Evolutionary conservation across 2,113 vertebrate genomes (phyloP).

Genomic region (Neodon shergylaensis): DNA sequence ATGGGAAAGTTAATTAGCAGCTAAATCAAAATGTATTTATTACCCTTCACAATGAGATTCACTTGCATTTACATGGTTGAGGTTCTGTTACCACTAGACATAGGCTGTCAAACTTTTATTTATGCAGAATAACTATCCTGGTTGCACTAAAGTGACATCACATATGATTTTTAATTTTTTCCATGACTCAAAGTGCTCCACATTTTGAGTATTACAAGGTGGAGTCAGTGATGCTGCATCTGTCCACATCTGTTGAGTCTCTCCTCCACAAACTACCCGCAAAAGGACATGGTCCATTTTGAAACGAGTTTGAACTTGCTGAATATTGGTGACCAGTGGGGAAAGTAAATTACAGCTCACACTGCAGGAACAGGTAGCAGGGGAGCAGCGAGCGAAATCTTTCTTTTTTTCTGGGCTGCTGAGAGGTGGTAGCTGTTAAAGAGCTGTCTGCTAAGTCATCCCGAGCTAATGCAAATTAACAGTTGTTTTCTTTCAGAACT

Average conservation of each 20-base stretch:
- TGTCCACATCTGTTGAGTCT: constrained; percentile 5
- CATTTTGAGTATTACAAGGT: constrained; percentile 8
- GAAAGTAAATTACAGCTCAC: constrained; percentile 10
- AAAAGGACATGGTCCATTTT: not conserved
- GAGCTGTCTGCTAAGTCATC: constrained; percentile 76
- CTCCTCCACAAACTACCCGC: not conserved
- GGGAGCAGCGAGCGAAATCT: not conserved
- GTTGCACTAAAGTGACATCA: not conserved
- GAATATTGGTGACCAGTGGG: not conserved
- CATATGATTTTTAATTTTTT: not conserved
- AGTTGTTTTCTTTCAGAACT: constrained; percentile 81
- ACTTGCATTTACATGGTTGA: constrained; percentile 21
- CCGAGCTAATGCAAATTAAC: constrained; percentile 77
- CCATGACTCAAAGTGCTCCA: not conserved
- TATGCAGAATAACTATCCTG: not conserved
- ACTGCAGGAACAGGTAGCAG: constrained; percentile 54
- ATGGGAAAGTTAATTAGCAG: not conserved
- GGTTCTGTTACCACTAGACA: not conserved
- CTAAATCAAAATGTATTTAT: not conserved
- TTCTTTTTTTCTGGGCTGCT: constrained; percentile 52
- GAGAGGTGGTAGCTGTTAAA: constrained; percentile 75
- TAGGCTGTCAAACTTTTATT: not conserved
- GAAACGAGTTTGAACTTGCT: constrained; percentile 28
- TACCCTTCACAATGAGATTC: not conserved
- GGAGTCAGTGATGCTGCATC: not conserved